Base-by-base conservation (phyloP, 2,797 vertebrate genomes). In the Furcifer pardalis region DNA sequence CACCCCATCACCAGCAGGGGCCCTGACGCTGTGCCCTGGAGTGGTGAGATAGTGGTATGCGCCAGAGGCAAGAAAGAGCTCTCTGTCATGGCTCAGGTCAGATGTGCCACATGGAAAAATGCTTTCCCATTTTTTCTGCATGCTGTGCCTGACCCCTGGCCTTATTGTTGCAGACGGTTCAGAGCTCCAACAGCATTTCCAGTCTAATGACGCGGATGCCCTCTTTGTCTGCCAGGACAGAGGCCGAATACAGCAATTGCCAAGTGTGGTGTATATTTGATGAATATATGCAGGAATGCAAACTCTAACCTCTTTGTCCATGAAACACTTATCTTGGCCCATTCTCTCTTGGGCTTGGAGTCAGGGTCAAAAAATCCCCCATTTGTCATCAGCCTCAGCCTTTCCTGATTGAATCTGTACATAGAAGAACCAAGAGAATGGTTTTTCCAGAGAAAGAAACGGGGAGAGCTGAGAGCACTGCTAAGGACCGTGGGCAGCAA, bases 191-290 rank as follows among this genome's bases (percentile, higher is more conserved):
- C 63, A 74, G 49, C 75, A 35, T 68, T 75, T 79, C 73, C 76
- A 74, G 84, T 83, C 87, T 88, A 84, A 69, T 77, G 87, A 91
- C 89, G 56, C 27, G 0, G 46, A 1, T 4, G 23, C 37, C 0
- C 7, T 3, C 40, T 46, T 75, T 52, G 65, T 69, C 79, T 91
- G 90, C 87, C 82, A 74, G 78, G 83, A 86, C 79, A 86, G 89
- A 83, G 91, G 88, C 79, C 83, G 86, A 91, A 89, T 4, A 17
- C 68, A 49, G 37, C 69, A 42, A 42, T 63, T 82, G 80, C 56
- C 59, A 74, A 82, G 69, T 42, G 35, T 74, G 80, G 63, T 81
- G 35, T 49, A 82, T 13, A 30, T 10, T 81, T 60, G 12, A 75
- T 35, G 23, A 49, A 75, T 75, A 75, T 82, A 74, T 49, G 59